Evolutionary conservation across 2,797 vertebrate species (phyloP).

Genomic region (Gadopsis marmoratus): DNA sequence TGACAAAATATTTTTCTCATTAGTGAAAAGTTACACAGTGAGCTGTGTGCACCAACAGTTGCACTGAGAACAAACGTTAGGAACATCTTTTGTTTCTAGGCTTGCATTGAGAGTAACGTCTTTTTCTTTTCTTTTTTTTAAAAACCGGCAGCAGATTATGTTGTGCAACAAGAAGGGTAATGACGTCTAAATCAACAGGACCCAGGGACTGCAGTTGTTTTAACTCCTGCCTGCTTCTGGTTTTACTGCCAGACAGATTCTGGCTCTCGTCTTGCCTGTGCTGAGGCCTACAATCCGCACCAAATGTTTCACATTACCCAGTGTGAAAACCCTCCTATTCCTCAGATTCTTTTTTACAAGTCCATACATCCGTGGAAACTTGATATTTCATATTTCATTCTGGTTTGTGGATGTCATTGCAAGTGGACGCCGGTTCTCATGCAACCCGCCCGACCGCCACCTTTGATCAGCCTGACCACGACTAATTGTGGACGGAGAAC

Average conservation of each 20-base stretch:
- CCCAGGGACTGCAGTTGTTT: conserved; percentile 85
- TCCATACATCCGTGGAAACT: conserved; percentile 97
- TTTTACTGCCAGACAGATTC: conserved; percentile 90
- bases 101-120: conserved; percentile 62
- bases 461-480: conserved; percentile 98
- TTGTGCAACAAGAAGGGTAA: conserved; percentile 63
- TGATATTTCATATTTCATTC: conserved; percentile 99
- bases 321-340: conserved; percentile 99
- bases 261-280: conserved; percentile 87
- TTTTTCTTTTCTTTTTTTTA: conserved; percentile 28
- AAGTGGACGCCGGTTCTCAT: conserved; percentile 98
- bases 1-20: neutral
- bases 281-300: conserved; percentile 93
- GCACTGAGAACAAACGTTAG: conserved; percentile 26
- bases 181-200: conserved; percentile 90
- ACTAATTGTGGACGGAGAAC: conserved; percentile 99
- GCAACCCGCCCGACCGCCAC: conserved; percentile 87
- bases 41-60: conserved; percentile 26
- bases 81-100: conserved; percentile 51
- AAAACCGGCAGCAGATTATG: conserved; percentile 50
- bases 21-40: neutral
- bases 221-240: conserved; percentile 90
- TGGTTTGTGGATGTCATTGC: conserved; percentile 99
- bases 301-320: conserved; percentile 99
- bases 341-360: conserved; percentile 99